Evolutionary conservation across 2,797 vertebrate genomes (phyloP), one percentile per base, ranked within the genome.

Genomic region (Onychomys torridus): DNA sequence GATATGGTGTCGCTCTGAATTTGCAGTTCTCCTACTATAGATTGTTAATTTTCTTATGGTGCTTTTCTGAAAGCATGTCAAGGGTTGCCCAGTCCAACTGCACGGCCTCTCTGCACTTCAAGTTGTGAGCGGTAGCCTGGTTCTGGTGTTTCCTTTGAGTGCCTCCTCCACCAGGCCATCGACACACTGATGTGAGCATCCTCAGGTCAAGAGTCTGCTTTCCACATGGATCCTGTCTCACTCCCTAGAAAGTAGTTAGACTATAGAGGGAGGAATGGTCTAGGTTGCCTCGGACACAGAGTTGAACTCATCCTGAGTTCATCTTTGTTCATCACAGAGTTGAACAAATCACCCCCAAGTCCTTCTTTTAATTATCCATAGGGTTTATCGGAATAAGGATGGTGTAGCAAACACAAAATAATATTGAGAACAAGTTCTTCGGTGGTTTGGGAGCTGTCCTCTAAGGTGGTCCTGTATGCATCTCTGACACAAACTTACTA

Each of bases 331-430:
- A 55, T 55, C 89, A 27, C 32, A 88, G 23, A 25, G n/a, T 4
- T 88, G 49, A 81, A 55, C 12, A 73, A 23, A 25, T 84, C 16
- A 49, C 34, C 79, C 77, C 27, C 55, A 23, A 92, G 67, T 67
- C 73, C 73, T 57, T 93, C 16, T 27, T 25, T 46, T 92, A 63
- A 37, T 83, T 71, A 83, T 61, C 52, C 23, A 16, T 67, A 55
- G 88, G 73, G 57, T 61, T 97, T 86, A 61, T 93, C 83, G 78
- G 27, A 77, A 61, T 85, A 81, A 91, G 76, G 75, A 32, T 49
- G 40, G 12, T 16, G 1, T 27, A 73, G 29, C 32, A 69, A 90
- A 93, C 29, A 73, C 14, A 37, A 93, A 76, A 40, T 61, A 79
- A 25, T 92, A 13, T 67, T 75, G 69, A 83, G 49, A 57, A 32